Base-by-base conservation (phyloP, 2,797 vertebrate genomes). In the Acanthiza pusilla region DNA sequence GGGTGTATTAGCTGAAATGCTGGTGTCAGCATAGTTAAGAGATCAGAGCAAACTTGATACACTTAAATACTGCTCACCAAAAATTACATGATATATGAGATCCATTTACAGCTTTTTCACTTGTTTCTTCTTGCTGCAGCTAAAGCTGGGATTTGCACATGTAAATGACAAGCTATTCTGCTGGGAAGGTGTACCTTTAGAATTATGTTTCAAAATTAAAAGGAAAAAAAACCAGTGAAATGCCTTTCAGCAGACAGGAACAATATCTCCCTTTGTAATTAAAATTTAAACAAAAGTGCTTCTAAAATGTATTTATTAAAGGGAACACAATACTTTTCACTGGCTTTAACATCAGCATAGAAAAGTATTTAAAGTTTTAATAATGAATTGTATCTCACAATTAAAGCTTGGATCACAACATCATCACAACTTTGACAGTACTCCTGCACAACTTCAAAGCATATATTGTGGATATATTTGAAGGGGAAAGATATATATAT, bases 81-180 rank as follows among this genome's bases (percentile, higher is more conserved):
- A 95, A 88, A 91, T 93, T 53, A 79, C 26, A n/a, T 76, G 61
- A 77, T 83, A 79, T 32, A 61, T 67, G 85, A 94, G 61, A 91
- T 43, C 18, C 57, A 51, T 65, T 91, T 80, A 60, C 36, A 51
- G 65, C 21, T 89, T 89, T 90, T 94, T 78, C 7, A 8, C 73
- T 95, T 86, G 45, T 75, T 96, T 93, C 75, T 88, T 92, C 86
- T 87, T 89, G 87, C 65, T 83, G 65, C 42, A 80, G 61, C 32
- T 88, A 73, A 86, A 73, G 15, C 32, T 83, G 30, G 42, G 88
- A 83, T 85, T 91, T 86, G 42, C 42, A 85, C 22, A 27, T 57
- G 65, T 55, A 91, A 94, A 97, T 74, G 54, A 47, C 53, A 87
- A 87, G 30, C 7, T 91, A 27, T 58, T 88, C 51, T 84, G 6